Evolutionary conservation across 2,888 invertebrate genomes (phyloP).

Genomic region (Melanotus villosus): DNA sequence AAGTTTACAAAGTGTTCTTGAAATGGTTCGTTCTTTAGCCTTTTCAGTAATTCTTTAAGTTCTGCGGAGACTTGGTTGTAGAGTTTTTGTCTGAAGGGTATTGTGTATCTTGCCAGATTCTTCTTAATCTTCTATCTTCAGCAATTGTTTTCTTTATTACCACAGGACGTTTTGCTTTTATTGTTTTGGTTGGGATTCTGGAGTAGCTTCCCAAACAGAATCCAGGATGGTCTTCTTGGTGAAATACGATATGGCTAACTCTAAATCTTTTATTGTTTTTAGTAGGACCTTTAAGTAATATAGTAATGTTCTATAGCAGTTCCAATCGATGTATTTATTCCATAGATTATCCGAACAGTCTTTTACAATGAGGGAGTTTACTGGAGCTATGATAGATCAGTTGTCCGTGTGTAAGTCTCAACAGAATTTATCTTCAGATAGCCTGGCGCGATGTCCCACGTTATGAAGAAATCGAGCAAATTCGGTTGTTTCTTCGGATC

Average conservation of each 20-base stretch:
- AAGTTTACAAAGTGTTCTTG: not conserved
- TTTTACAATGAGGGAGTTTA: not conserved
- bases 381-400: not conserved
- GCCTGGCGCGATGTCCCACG: no score
- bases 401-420: constrained; percentile 1
- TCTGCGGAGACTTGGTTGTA: constrained; percentile 39
- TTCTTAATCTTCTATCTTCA: constrained; percentile 43
- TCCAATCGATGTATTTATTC: constrained; percentile 11
- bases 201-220: constrained; percentile 7
- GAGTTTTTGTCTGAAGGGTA: constrained; percentile 37
- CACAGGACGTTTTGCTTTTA: not conserved
- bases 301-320: not conserved
- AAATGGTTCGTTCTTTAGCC: constrained; percentile 6
- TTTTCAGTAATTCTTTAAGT: constrained; percentile 19
- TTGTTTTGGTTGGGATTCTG: not conserved
- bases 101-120: constrained; percentile 43
- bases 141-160: constrained; percentile 26
- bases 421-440: no score
- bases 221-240: constrained; percentile 17
- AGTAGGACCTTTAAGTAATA: not conserved
- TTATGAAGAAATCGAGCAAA: constrained; percentile 23
- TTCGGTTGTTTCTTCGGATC: constrained; percentile 3
- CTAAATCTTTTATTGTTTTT: no score
- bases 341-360: not conserved
- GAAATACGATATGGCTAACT: no score